Percentiles rank a stretch among this genome's conserved stretches.
These are phyloP conservation scores for Aelia acuminata DNA, from an alignment of 2,888 invertebrate species.

Conservation along the genomic window DNA sequence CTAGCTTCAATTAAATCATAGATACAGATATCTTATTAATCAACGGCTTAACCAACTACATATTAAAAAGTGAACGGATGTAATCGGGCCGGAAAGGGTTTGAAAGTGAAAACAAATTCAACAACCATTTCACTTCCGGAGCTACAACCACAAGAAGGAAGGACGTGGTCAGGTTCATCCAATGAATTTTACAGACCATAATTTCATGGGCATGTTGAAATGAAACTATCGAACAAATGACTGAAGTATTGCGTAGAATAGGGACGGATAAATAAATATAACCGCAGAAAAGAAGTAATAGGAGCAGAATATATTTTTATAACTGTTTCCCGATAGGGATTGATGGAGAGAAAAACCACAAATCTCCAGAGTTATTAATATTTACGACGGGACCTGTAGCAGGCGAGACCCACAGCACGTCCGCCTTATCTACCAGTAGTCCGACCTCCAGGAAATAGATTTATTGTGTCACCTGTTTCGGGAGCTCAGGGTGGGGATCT, in stretches of 20 bases:
- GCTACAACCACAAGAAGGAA: not conserved
- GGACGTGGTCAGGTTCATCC: not conserved
- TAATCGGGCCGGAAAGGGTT: not conserved
- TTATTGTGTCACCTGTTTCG: not conserved
- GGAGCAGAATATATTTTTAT: not conserved
- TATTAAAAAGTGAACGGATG: not conserved
- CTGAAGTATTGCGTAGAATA: not conserved
- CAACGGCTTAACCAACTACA: not conserved
- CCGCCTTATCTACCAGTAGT: not conserved
- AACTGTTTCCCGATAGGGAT: not conserved
- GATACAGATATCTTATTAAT: not conserved
- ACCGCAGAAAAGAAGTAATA: not conserved
- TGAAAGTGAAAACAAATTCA: not conserved
- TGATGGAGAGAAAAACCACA: not conserved
- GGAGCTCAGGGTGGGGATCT: not conserved
- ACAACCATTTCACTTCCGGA: not conserved
- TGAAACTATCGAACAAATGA: not conserved
- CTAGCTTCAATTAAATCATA: too few species aligned
- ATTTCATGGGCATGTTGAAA: not conserved
- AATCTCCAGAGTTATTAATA: not conserved
- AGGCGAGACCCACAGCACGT: not conserved
- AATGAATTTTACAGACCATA: not conserved
- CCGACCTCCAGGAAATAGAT: not conserved
- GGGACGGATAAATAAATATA: not conserved
- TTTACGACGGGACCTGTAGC: not conserved